A percentile compares a stretch with the other conserved stretches of the same genome.
Conservation (phyloP, 2,797 vertebrate genomes). For the Propithecus perrieri region DNA sequence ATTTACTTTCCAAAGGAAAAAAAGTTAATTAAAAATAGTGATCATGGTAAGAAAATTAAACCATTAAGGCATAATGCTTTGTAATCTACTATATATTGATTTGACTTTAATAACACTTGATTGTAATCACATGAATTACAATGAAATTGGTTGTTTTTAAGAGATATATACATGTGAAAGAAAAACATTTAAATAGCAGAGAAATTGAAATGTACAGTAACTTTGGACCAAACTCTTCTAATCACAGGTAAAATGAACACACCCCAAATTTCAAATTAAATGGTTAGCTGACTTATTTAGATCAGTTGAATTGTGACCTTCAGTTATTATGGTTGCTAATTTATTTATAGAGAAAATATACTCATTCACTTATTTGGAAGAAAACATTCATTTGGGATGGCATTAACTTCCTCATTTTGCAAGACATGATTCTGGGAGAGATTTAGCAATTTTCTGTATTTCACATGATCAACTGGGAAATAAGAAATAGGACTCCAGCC, state of each 20-base stretch:
- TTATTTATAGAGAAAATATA: slow-evolving; percentile 40
- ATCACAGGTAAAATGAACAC: slow-evolving; percentile 6
- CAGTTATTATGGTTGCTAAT: neutral
- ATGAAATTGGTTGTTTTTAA: slow-evolving; percentile 8
- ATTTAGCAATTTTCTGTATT: neutral
- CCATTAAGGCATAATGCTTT: neutral
- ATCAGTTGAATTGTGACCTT: neutral
- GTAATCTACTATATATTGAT: slow-evolving; percentile 4
- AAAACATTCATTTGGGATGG: neutral
- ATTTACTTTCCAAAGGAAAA: slow-evolving; percentile 17
- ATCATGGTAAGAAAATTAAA: slow-evolving; percentile 19
- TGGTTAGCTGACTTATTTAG: neutral
- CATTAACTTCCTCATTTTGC: neutral
- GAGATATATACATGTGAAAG: neutral
- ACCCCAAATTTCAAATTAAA: slow-evolving; percentile 45
- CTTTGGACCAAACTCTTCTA: slow-evolving; percentile 12
- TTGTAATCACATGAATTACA: neutral
- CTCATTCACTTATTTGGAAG: neutral
- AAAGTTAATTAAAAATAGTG: slow-evolving; percentile 31
- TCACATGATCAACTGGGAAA: slow-evolving; percentile 41
- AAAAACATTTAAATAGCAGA: slow-evolving; percentile 30
- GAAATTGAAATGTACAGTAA: neutral
- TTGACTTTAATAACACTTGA: neutral
- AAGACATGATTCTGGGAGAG: neutral
- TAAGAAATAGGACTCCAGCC: slow-evolving; percentile 42